Base-by-base conservation (phyloP, 2,113 vertebrate genomes). In the Casuarius casuarius region DNA sequence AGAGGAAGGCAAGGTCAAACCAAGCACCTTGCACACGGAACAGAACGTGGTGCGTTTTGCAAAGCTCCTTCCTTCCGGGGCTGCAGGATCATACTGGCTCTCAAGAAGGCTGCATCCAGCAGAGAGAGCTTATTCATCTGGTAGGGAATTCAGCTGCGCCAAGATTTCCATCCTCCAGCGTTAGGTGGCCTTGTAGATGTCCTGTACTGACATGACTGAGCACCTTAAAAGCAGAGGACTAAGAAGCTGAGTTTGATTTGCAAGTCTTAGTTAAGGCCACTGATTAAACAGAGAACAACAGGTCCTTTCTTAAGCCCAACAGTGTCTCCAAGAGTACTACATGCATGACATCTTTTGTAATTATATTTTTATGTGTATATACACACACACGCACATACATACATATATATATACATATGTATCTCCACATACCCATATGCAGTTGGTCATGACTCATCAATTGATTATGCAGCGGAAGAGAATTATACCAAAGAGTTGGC, bases 401-500 rank as follows among this genome's bases (percentile, higher is more conserved):
- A 54, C 11, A 94, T 20, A 83, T 15, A 40, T 29, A 49, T 31
- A 33, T 54, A 33, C 17, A 13, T 38, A 48, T 7, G 14, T 38
- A 61, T 33, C 58, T 14, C 16, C 1, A 22, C 38, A 54, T 35
- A 14, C 66, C 78, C 93, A 80, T 94, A 82, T 94, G 92, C 0
- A 0, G 49, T 79, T 83, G 54, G 90, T n/a, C 49, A 3, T 96
- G 96, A 97, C 88, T 96, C 95, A 97, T 89, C 76, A 35, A 94
- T 96, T 58, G 96, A 92, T 94, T 92, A 66, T 91, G 44, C 86
- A 96, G 84, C 2, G 3, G 91, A 96, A 97, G 91, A 81, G 84
- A 63, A 59, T 82, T 75, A 73, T 54, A 89, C 84, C 92, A 28
- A 59, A 68, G 87, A 94, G 62, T 1, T 96, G 92, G 92, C 92